A percentile compares a stretch with the other conserved stretches of the same genome.
Conservation (phyloP, 2,888 invertebrate genomes). For the Hydrotaea diabolus region DNA sequence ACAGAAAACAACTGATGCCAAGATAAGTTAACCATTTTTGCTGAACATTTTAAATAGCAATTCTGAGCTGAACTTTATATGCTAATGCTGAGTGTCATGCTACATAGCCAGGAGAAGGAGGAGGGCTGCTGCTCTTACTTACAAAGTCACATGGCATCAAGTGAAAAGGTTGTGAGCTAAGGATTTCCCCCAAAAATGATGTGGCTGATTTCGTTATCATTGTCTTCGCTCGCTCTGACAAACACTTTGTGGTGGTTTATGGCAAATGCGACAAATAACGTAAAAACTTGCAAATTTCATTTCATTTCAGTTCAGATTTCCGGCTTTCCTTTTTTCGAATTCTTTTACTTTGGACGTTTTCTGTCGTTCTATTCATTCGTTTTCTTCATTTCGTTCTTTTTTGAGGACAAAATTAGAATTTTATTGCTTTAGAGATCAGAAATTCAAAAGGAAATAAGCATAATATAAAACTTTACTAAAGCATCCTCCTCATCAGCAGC, state of each 20-base stretch:
- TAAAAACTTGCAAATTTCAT: conserved; percentile 1
- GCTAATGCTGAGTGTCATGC: conserved; percentile 44
- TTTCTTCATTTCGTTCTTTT: conserved; percentile 18
- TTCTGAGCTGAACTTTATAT: conserved; percentile 46
- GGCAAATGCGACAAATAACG: background rate
- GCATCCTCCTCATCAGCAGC: background rate
- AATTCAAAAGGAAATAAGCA: conserved; percentile 40
- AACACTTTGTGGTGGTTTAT: background rate
- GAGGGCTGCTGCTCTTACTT: background rate
- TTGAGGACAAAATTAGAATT: conserved; percentile 43
- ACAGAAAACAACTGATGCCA: conserved; percentile 50
- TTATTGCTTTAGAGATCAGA: conserved; percentile 47
- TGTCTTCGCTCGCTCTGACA: background rate
- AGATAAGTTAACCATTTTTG: conserved; percentile 52
- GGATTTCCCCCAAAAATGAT: background rate
- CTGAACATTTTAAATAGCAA: conserved; percentile 36
- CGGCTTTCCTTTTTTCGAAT: background rate
- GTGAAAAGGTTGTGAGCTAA: conserved; percentile 2
- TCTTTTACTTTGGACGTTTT: background rate
- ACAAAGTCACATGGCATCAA: background rate
- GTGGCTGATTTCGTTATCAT: conserved; percentile 10
- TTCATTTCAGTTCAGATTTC: background rate
- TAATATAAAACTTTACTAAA: conserved; percentile 12
- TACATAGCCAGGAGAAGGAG: background rate
- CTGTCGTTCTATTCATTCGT: background rate